Evolutionary conservation across 2,888 invertebrate species (phyloP).

Genomic region (Xestia sexstrigata): DNA sequence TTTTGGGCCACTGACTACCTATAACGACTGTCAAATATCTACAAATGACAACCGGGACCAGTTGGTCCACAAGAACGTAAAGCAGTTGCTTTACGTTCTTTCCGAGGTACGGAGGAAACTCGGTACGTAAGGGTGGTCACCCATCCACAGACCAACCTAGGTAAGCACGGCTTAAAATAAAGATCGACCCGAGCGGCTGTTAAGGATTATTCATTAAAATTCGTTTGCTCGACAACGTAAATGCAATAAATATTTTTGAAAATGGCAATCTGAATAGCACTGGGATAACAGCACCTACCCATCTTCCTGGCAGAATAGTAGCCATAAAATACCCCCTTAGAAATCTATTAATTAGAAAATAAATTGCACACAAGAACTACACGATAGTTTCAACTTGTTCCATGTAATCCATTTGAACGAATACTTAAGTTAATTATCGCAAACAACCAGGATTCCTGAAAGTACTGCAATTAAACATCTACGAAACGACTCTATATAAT

Average conservation of each 20-base stretch:
- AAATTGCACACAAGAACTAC: slow-evolving; percentile 27
- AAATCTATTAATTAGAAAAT: neutral
- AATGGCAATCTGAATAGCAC: neutral
- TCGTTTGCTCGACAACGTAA: neutral
- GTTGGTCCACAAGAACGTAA: too few species aligned
- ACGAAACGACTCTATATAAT: slow-evolving; percentile 35
- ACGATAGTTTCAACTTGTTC: slow-evolving; percentile 15
- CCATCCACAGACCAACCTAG: too few species aligned
- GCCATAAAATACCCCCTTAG: neutral
- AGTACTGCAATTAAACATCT: slow-evolving; percentile 39
- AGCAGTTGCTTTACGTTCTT: too few species aligned
- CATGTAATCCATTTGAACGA: slow-evolving; percentile 12
- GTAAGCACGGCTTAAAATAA: too few species aligned
- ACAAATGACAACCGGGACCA: too few species aligned
- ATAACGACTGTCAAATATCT: too few species aligned
- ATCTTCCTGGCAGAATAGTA: neutral
- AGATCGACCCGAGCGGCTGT: too few species aligned
- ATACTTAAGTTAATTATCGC: slow-evolving; percentile 39
- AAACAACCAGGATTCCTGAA: slow-evolving; percentile 28
- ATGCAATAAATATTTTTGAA: neutral
- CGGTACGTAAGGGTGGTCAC: too few species aligned
- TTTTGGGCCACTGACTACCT: too few species aligned
- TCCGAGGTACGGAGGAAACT: too few species aligned
- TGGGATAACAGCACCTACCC: neutral
- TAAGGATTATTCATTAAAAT: too few species aligned